phyloP scores from a whole-genome alignment of 2,888 invertebrate species.

The Tinea semifulvella region DNA sequence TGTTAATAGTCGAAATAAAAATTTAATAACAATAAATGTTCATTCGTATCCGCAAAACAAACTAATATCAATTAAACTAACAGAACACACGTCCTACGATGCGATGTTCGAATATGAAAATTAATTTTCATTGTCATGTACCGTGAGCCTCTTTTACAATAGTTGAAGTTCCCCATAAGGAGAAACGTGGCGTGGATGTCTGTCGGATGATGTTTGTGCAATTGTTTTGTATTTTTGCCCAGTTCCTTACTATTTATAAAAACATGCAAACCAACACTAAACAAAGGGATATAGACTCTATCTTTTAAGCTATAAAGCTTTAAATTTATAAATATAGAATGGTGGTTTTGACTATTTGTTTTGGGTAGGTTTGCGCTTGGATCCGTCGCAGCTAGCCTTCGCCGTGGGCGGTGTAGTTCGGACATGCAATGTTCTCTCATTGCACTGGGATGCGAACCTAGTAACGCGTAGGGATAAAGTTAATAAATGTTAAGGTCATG shows the following conservation, averaged over 20 bases:
- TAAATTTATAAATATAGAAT: neutral
- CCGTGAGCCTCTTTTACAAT: constrained; percentile 25
- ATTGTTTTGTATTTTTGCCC: constrained; percentile 59
- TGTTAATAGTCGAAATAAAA: no score
- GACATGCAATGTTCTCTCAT: constrained; percentile 53
- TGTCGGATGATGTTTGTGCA: constrained; percentile 40
- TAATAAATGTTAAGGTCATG: constrained; percentile 5
- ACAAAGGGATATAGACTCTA: constrained; percentile 17
- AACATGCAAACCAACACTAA: neutral
- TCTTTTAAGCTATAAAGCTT: constrained; percentile 13
- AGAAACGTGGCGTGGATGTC: constrained; percentile 40
- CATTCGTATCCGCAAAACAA: no score
- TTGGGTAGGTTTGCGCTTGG: constrained; percentile 25
- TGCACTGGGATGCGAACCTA: constrained; percentile 23
- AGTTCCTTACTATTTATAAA: constrained; percentile 11
- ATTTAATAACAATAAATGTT: no score
- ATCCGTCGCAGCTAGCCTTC: constrained; percentile 33
- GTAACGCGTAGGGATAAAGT: neutral
- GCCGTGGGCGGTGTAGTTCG: constrained; percentile 55
- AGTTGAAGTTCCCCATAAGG: constrained; percentile 28
- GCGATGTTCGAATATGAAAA: constrained; percentile 13
- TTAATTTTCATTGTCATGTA: constrained; percentile 30
- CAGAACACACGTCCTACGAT: neutral
- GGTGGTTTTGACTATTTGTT: constrained; percentile 19
- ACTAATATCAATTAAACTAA: neutral